phyloP scores from a whole-genome alignment of 2,797 vertebrate genomes.

The Tragelaphus oryx region DNA sequence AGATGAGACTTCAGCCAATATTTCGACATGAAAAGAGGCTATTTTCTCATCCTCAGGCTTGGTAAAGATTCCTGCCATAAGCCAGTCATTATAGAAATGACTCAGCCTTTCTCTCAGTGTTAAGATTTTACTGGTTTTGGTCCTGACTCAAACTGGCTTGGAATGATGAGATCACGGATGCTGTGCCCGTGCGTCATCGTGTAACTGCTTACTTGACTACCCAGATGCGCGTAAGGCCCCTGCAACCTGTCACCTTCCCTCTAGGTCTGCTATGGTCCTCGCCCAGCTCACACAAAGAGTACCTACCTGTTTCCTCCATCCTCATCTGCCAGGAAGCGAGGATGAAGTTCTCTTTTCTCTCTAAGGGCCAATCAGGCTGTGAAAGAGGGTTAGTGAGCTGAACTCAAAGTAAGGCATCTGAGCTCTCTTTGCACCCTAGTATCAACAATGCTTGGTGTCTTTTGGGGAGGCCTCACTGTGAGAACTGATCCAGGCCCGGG shows the following conservation, averaged over 20 bases:
- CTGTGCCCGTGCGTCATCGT: not conserved
- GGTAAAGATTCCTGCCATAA: not conserved
- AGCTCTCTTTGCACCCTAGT: not conserved
- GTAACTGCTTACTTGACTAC: not conserved
- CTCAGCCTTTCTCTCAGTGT: slow-evolving; percentile 27
- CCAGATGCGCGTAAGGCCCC: not conserved
- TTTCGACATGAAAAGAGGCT: not conserved
- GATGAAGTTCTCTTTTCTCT: not conserved
- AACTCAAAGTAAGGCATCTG: not conserved
- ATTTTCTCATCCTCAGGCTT: not conserved
- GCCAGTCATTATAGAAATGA: slow-evolving; percentile 40
- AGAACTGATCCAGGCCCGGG: not conserved
- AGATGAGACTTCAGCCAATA: not conserved
- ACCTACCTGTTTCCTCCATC: not conserved
- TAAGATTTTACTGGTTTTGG: slow-evolving; percentile 21
- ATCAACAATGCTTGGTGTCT: not conserved
- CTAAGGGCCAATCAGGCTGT: not conserved
- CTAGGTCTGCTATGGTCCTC: not conserved
- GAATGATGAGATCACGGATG: not conserved
- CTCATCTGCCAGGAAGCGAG: not conserved
- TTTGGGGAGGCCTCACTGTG: not conserved
- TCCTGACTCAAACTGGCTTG: slow-evolving; percentile 23
- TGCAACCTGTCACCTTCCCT: not conserved
- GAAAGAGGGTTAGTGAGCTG: not conserved
- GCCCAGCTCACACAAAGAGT: not conserved